A percentile compares a stretch with the other conserved stretches of the same genome.
phyloP scores from a whole-genome alignment of 2,113 vertebrate genomes.

The Ochotona curzoniae region DNA sequence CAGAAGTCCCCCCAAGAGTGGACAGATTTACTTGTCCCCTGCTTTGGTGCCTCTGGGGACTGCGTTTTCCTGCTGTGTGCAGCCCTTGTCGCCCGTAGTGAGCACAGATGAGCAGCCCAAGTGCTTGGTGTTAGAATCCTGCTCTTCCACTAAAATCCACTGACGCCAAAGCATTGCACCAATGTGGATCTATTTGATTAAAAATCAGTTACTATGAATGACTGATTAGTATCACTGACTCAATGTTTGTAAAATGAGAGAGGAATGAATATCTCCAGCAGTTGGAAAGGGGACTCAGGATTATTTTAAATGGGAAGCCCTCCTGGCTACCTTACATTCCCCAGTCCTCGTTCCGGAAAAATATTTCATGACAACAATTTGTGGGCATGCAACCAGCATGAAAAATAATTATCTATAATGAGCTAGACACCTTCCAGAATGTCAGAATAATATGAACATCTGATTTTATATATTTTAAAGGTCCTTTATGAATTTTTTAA shows the following conservation, averaged over 20 bases:
- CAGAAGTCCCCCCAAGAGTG: background rate
- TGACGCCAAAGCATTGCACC: background rate
- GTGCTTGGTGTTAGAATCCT: conserved; percentile 46
- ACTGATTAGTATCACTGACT: conserved; percentile 51
- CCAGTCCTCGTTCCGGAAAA: conserved; percentile 22
- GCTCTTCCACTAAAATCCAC: conserved; percentile 48
- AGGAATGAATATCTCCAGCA: background rate
- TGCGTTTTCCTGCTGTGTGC: background rate
- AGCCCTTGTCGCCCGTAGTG: background rate
- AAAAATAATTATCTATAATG: conserved; percentile 27
- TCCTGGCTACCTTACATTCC: background rate
- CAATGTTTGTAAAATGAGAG: conserved; percentile 46
- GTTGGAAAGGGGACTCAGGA: background rate
- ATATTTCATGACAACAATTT: background rate
- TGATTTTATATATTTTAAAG: background rate
- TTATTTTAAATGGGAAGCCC: conserved; percentile 27
- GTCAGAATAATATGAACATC: background rate
- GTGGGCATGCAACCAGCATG: background rate
- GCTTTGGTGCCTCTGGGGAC: background rate
- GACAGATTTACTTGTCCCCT: background rate
- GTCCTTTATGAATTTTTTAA: conserved; percentile 11
- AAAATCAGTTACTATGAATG: conserved; percentile 54
- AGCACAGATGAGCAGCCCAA: conserved; percentile 11
- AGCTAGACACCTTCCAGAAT: conserved; percentile 16
- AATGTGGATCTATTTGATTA: conserved; percentile 57